phyloP scores from a whole-genome alignment of 2,113 vertebrate genomes.

The Lipotes vexillifer region DNA sequence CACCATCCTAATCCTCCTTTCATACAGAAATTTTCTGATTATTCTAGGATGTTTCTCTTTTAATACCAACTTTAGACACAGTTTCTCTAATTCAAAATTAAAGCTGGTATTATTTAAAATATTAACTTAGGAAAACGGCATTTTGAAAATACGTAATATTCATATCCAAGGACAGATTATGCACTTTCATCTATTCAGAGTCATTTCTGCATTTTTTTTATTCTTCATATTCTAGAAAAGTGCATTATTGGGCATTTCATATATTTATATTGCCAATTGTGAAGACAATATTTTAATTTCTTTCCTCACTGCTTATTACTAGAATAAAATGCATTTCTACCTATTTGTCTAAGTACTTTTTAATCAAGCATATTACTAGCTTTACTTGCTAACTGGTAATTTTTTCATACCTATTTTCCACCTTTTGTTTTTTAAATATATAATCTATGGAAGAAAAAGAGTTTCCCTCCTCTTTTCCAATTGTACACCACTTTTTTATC shows the following conservation, averaged over 20 bases:
- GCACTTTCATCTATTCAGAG: not conserved
- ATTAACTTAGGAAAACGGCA: not conserved
- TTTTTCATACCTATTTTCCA: not conserved
- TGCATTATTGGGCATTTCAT: not conserved
- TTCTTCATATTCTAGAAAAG: not conserved
- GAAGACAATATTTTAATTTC: not conserved
- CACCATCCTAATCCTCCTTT: not conserved
- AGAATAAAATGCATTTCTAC: not conserved
- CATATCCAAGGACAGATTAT: not conserved
- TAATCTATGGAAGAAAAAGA: not conserved
- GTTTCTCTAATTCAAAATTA: not conserved
- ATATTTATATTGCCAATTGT: not conserved
- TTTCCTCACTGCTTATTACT: not conserved
- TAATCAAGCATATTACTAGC: not conserved
- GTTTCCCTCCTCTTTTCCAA: not conserved
- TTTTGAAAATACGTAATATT: not conserved
- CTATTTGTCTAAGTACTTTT: not conserved
- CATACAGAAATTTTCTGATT: not conserved
- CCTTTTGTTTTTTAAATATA: not conserved
- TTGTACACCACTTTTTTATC: not conserved
- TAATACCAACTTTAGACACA: not conserved
- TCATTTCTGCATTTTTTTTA: not conserved
- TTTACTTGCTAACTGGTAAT: not conserved
- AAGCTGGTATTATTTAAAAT: not conserved
- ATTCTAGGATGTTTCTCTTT: not conserved